phyloP scores from a whole-genome alignment of 1,140 invertebrate genomes.

The Meteorus sp. region DNA sequence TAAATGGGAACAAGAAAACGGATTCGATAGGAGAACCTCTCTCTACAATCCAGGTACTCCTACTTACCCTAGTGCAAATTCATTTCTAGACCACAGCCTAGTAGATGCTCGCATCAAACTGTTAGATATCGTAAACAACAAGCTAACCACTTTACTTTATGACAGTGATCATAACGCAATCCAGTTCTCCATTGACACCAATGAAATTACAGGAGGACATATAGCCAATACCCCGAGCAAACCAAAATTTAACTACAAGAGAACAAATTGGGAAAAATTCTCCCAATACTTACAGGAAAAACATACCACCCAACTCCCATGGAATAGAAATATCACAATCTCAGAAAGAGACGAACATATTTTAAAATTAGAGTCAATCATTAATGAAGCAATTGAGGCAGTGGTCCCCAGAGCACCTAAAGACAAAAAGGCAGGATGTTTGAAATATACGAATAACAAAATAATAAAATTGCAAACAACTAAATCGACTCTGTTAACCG shows the following conservation, averaged over 20 bases:
- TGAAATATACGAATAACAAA: neutral
- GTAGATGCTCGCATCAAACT: neutral
- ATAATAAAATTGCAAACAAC: neutral
- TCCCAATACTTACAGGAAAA: neutral
- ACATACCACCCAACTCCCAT: neutral
- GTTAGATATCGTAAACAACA: neutral
- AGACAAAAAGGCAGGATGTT: neutral
- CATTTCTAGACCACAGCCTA: slow-evolving; percentile 10
- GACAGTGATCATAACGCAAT: slow-evolving; percentile 26
- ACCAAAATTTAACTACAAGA: slow-evolving; percentile 11
- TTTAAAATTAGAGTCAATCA: neutral
- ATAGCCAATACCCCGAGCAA: too few species aligned
- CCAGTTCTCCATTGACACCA: neutral
- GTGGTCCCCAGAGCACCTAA: neutral
- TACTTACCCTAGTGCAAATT: neutral
- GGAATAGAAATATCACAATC: slow-evolving; percentile 18
- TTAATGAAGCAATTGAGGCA: neutral
- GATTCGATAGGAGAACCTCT: neutral
- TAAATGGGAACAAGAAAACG: neutral
- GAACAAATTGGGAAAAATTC: slow-evolving; percentile 26
- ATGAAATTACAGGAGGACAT: neutral
- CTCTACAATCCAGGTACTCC: neutral
- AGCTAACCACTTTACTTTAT: slow-evolving; percentile 16
- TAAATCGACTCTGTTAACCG: neutral
- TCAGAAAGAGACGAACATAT: slow-evolving; percentile 14